Conservation (phyloP, 2,797 vertebrate genomes). For the Oreochromis mossambicus region DNA sequence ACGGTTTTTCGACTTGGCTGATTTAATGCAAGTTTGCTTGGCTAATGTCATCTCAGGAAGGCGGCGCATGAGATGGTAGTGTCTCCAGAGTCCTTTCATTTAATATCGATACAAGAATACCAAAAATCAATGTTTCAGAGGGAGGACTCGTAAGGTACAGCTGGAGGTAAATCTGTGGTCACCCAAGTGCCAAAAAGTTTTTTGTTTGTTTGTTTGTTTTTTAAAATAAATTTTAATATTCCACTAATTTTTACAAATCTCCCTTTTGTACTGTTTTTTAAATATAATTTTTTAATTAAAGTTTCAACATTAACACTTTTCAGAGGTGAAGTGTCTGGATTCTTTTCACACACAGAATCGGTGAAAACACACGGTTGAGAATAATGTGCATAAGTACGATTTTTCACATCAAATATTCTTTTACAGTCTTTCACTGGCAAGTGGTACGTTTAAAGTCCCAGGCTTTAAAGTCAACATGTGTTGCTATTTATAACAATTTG, state of each 20-base stretch:
- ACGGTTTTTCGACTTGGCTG: neutral
- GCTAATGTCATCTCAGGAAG: too few relatives aligned
- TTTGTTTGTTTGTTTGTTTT: neutral
- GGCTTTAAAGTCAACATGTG: neutral
- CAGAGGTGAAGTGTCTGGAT: neutral
- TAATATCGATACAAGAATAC: too few relatives aligned
- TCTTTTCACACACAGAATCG: neutral
- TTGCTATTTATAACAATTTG: neutral
- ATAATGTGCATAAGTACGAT: neutral
- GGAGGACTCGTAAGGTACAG: neutral
- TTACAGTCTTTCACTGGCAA: neutral
- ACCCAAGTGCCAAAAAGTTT: neutral
- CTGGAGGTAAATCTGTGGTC: neutral
- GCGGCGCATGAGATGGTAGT: too few relatives aligned
- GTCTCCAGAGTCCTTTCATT: too few relatives aligned
- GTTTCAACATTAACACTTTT: neutral
- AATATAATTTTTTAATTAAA: neutral
- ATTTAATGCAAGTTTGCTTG: too few relatives aligned
- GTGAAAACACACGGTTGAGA: neutral
- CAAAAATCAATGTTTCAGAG: too few relatives aligned
- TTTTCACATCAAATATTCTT: neutral
- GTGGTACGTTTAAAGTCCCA: neutral
- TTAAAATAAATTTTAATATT: neutral
- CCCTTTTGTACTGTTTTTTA: neutral
- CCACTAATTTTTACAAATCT: neutral